Base-by-base conservation (phyloP, 2,888 invertebrate genomes). In the Coecobrya sp. region DNA sequence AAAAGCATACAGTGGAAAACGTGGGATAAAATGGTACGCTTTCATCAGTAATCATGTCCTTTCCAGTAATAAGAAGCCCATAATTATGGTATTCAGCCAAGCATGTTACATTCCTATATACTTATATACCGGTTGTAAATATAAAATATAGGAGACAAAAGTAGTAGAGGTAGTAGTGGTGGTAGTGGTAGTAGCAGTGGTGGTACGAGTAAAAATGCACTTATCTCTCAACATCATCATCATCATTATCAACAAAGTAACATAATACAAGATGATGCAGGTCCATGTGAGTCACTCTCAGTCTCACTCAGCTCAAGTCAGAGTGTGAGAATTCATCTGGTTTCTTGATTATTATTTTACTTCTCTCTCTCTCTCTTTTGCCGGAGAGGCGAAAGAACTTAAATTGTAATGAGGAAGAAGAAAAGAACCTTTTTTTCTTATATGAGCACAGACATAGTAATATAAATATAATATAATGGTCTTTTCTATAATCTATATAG, bases 311-410 rank as follows among this genome's bases (percentile, higher is more conserved):
- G 45, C 62, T 81, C 91, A 59, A 81, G 91, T 86, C 65, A 70
- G 91, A 91, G 91, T 91, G 91, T 91, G 91, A 91, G 91, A 91
- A 91, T 91, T 91, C 91, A 91, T 91, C 91, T 91, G 91, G 91
- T 91, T 86, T 81, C 70, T 91, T 86, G 91, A 91, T 91, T 91
- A 79, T 88, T 88, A 70, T 79, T 79, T 79, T 79, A 52, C 55
- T 27, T 79, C 52, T 79, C 55, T 79, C 52, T 79, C 68, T 65
- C 65, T 65, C 25, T 65, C 70, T 89, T 49, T 36, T 73, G 91
- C 86, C 86, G 59, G 81, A 82, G 89, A 86, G 91, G 86, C 86
- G 86, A 91, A 91, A 86, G 91, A 91, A 91, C 91, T 91, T 91
- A 81, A 86, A 86, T 86, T 49, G 91, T 91, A 86, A 86, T 91